These are phyloP conservation scores for Phenacoccus solenopsis DNA, from an alignment of 1,140 invertebrate genomes.

Conservation along the genomic window DNA sequence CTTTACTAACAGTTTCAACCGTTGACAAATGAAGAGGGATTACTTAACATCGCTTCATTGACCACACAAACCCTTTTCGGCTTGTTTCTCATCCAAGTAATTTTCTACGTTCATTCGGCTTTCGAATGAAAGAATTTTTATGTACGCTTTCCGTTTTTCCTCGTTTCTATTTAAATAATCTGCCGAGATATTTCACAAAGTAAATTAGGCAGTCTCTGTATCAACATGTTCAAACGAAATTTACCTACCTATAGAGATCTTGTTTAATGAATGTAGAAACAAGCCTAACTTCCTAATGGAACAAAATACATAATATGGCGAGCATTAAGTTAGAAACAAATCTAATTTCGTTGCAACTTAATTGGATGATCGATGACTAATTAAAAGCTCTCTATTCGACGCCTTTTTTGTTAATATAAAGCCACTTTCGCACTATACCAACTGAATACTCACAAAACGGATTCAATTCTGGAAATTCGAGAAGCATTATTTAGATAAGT, in stretches of 20 bases:
- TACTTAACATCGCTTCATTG: conserved; percentile 16
- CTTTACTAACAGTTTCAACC: conserved; percentile 16
- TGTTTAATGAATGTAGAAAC: background rate
- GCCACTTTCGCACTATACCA: background rate
- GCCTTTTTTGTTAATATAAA: too few species aligned
- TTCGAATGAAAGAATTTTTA: background rate
- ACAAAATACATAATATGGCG: background rate
- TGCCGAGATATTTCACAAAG: background rate
- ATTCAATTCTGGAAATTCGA: too few species aligned
- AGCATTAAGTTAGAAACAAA: background rate
- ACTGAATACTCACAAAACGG: too few species aligned
- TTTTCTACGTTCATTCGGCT: background rate
- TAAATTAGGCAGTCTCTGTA: background rate
- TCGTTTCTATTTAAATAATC: background rate
- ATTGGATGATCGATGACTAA: background rate
- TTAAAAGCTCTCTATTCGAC: background rate
- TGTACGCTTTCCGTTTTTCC: background rate
- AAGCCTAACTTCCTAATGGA: background rate
- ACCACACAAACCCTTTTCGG: conserved; percentile 3
- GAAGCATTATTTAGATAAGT: too few species aligned
- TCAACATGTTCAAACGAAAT: background rate
- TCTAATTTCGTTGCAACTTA: background rate
- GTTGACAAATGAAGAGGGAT: conserved; percentile 17
- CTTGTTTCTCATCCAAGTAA: background rate
- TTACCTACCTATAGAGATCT: background rate